These are phyloP conservation scores for Entelurus aequoreus DNA, from an alignment of 2,113 vertebrate species.

Conservation along the genomic window DNA sequence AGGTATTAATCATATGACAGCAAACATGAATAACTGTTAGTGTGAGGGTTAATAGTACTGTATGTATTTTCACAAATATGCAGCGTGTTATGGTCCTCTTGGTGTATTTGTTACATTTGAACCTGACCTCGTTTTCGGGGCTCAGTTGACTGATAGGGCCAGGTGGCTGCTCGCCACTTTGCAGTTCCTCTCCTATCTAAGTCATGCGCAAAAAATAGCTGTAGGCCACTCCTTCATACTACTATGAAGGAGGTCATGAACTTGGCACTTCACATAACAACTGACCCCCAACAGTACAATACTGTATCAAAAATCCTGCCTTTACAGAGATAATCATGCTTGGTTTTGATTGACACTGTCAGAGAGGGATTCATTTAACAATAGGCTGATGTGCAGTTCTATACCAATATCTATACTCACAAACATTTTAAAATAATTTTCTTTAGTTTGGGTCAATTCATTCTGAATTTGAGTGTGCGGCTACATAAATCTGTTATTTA, in stretches of 20 bases:
- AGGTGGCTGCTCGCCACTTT: constrained; percentile 46
- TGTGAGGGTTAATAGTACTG: no score
- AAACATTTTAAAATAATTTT: no score
- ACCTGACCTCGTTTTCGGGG: constrained; percentile 16
- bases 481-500: not conserved
- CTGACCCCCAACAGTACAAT: no score
- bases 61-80: not conserved
- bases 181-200: constrained; percentile 23
- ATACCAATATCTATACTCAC: no score
- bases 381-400: no score
- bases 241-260: constrained; percentile 13
- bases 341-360: no score
- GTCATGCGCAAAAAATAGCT: constrained; percentile 57
- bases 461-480: not conserved
- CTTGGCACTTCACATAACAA: not conserved
- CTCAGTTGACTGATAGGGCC: constrained; percentile 57
- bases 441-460: not conserved
- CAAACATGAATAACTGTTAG: no score
- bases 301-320: no score
- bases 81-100: constrained; percentile 4
- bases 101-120: constrained; percentile 11
- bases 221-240: constrained; percentile 29
- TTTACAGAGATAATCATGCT: no score
- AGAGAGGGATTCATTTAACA: no score
- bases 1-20: no score